Evolutionary conservation across 2,113 vertebrate species (phyloP).

Genomic region (Erpornis zantholeuca): DNA sequence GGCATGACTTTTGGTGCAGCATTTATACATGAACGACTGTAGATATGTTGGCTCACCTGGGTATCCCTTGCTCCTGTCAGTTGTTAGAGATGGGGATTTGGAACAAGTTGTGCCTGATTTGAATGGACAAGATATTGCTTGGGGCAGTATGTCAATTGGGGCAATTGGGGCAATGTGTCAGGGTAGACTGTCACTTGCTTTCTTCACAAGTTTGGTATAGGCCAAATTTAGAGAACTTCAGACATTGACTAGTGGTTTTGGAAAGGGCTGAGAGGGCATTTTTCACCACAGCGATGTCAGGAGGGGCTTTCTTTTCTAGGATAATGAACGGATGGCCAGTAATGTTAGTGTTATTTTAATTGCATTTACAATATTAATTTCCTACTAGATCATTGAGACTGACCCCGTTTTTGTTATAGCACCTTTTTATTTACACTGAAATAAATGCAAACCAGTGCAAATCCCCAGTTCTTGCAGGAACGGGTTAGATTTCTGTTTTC

Average conservation of each 20-base stretch:
- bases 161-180: no score
- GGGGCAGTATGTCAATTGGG: no score
- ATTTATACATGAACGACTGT: background rate
- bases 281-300: background rate
- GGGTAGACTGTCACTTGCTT: background rate
- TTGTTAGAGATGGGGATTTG: background rate
- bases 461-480: background rate
- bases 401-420: background rate
- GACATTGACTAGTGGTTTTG: background rate
- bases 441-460: background rate
- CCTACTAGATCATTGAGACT: background rate
- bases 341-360: background rate
- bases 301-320: background rate
- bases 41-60: background rate
- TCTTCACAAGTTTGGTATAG: background rate
- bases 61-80: background rate
- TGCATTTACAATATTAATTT: background rate
- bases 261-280: background rate
- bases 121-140: background rate
- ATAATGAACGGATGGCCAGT: background rate
- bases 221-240: background rate
- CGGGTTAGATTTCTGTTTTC: background rate
- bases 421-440: background rate
- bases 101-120: accelerated
- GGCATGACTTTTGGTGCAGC: background rate